Evolutionary conservation across 2,797 vertebrate species (phyloP).

Genomic region (Enteromius anoplus): DNA sequence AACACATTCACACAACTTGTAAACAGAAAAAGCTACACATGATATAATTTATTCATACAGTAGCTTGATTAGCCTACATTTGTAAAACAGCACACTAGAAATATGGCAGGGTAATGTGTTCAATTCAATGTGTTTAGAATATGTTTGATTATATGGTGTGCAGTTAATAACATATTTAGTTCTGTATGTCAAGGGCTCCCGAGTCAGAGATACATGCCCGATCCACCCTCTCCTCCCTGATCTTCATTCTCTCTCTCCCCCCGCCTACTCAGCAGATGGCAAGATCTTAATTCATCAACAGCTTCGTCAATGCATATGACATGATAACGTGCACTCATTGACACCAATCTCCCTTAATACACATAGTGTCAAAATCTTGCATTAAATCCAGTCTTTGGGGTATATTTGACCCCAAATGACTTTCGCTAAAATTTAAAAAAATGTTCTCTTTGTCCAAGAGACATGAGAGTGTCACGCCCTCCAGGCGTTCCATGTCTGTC

Average conservation of each 20-base stretch:
- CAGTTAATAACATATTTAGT: conserved; percentile 22
- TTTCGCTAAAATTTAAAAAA: too few relatives aligned
- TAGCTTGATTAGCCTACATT: neutral
- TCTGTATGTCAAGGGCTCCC: conserved; percentile 7
- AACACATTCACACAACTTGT: conserved; percentile 13
- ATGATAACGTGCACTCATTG: conserved; percentile 44
- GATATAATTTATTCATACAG: neutral
- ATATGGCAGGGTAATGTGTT: neutral
- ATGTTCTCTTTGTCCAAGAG: too few relatives aligned
- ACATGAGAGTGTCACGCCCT: too few relatives aligned
- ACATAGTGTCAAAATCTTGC: conserved; percentile 1
- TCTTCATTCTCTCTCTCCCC: conserved; percentile 54
- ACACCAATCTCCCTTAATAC: conserved; percentile 11
- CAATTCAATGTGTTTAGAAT: conserved; percentile 13
- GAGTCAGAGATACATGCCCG: conserved; percentile 16
- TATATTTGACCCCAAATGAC: too few relatives aligned
- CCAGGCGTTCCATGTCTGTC: too few relatives aligned
- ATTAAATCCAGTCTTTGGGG: too few relatives aligned
- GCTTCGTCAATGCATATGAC: conserved; percentile 31
- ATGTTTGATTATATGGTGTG: neutral
- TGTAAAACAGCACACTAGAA: neutral
- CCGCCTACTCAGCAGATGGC: conserved; percentile 68
- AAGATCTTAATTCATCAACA: conserved; percentile 59
- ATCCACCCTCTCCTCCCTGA: conserved; percentile 49
- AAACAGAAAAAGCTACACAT: conserved; percentile 10